Percentiles rank a stretch among this genome's conserved stretches.
Conservation (phyloP, 1,140 invertebrate genomes). For the Drosophila ironensis region DNA sequence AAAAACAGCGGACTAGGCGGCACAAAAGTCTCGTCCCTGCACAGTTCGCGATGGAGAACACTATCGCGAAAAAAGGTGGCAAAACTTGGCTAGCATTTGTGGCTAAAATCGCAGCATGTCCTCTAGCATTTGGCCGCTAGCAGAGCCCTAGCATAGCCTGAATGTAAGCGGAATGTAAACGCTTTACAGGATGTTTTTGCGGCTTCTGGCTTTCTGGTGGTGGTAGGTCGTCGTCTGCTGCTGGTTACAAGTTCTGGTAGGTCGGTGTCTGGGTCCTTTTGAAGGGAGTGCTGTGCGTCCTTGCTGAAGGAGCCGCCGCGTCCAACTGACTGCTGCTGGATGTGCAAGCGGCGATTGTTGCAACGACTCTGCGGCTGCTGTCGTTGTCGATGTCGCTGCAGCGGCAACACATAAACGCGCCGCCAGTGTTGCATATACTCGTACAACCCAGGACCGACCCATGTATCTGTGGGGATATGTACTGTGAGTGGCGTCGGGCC, state of each 20-base stretch:
- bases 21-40: not conserved
- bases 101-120: slow-evolving; percentile 49
- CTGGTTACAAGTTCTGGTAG: slow-evolving; percentile 15
- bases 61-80: slow-evolving; percentile 20
- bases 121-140: slow-evolving; percentile 24
- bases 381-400: not conserved
- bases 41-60: slow-evolving; percentile 3
- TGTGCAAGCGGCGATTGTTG: slow-evolving; percentile 75
- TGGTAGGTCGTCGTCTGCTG: too few relatives aligned
- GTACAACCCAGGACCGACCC: slow-evolving; percentile 4
- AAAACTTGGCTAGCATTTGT: slow-evolving; percentile 37
- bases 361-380: slow-evolving; percentile 36
- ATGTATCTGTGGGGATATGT: slow-evolving; percentile 43
- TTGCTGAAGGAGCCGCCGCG: slow-evolving; percentile 76
- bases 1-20: not conserved
- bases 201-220: not conserved
- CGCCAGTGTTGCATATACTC: slow-evolving; percentile 25
- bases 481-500: slow-evolving; percentile 43
- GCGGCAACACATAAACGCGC: slow-evolving; percentile 58
- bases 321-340: slow-evolving; percentile 71
- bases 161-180: slow-evolving; percentile 60
- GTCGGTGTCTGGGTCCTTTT: slow-evolving; percentile 22
- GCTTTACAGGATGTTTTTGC: slow-evolving; percentile 49
- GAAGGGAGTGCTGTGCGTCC: slow-evolving; percentile 66
- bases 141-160: slow-evolving; percentile 42